Conservation (phyloP, 2,113 vertebrate genomes). For the Coptodon bakossiorum region DNA sequence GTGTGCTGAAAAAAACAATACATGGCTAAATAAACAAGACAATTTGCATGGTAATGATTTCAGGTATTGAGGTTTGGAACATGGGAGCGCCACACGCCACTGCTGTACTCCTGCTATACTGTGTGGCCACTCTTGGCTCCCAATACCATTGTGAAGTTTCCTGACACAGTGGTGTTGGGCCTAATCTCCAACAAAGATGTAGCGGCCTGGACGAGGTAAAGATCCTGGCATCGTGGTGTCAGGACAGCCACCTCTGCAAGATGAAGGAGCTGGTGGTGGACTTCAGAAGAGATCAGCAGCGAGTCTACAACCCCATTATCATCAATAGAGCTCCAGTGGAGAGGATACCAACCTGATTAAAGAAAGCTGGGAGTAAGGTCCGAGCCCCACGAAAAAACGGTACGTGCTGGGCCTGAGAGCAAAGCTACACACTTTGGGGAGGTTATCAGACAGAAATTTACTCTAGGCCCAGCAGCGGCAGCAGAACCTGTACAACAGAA, state of each 20-base stretch:
- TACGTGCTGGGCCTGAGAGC: background rate
- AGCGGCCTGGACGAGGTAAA: rapidly evolving
- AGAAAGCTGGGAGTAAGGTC: background rate
- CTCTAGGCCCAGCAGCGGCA: background rate
- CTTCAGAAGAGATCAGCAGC: background rate
- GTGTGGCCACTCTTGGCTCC: background rate
- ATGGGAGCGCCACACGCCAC: background rate
- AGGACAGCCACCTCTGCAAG: background rate
- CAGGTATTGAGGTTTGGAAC: background rate
- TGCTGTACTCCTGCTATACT: background rate
- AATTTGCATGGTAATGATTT: background rate
- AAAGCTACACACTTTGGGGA: background rate
- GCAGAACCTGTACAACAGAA: background rate
- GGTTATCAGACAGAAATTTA: background rate
- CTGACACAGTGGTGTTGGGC: background rate
- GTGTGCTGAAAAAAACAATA: background rate
- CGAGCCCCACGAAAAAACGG: rapidly evolving
- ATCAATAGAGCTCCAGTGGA: background rate
- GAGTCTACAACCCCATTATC: background rate
- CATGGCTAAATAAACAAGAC: background rate
- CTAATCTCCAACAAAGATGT: background rate
- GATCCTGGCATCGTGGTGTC: background rate
- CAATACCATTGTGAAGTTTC: background rate
- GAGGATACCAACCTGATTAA: background rate
- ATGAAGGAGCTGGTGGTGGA: background rate